Conservation (phyloP, 1,140 invertebrate genomes). For the Eriocheir sinensis region DNA sequence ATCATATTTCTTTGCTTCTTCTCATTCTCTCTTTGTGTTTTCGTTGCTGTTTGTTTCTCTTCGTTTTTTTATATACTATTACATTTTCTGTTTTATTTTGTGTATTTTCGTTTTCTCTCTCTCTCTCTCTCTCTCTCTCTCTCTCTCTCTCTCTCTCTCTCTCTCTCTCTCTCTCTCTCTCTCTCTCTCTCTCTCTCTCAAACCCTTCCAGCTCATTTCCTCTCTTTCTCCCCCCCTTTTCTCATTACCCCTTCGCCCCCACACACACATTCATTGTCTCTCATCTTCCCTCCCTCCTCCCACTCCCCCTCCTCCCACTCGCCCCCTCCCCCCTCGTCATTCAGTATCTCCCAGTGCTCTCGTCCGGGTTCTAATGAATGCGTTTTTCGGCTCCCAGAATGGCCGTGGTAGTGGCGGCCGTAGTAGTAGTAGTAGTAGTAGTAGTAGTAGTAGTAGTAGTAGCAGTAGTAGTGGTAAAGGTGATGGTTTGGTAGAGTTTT, state of each 20-base stretch:
- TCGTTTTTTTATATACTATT: no score
- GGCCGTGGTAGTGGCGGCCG: background rate
- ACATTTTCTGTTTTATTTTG: no score
- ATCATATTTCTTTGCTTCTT: no score
- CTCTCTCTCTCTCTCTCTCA: background rate
- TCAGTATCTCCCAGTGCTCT: background rate
- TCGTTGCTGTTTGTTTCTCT: no score
- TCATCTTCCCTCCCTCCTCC: background rate
- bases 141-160: no score
- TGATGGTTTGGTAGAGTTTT: background rate
- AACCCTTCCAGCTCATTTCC: no score
- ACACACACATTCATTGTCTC: background rate
- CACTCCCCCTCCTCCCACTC: background rate
- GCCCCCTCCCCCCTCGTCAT: background rate
- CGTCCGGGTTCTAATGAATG: background rate
- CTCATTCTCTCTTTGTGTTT: no score
- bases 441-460: background rate
- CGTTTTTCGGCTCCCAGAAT: background rate
- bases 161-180: background rate
- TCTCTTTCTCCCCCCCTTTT: background rate
- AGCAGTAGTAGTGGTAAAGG: background rate
- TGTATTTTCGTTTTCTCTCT: no score
- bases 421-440: conserved; percentile 31
- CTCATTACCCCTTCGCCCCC: no score
- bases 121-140: no score